Conservation (phyloP, 2,113 vertebrate genomes). For the Crotalus viridis region DNA sequence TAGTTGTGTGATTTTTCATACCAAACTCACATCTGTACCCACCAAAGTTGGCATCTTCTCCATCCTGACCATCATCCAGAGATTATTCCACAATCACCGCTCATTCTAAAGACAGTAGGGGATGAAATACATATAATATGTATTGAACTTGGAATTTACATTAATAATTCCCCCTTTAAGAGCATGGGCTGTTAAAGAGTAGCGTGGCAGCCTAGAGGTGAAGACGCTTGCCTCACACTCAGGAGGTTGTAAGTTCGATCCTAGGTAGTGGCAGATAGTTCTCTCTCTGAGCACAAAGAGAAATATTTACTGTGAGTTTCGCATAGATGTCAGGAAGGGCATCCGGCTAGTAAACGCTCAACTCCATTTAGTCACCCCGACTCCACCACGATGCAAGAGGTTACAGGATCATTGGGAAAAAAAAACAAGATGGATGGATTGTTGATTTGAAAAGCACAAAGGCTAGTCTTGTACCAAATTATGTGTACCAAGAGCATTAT, state of each 20-base stretch:
- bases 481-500: background rate
- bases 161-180: background rate
- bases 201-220: too few relatives aligned
- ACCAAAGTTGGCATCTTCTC: background rate
- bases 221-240: too few relatives aligned
- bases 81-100: background rate
- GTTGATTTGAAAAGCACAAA: background rate
- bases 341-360: too few relatives aligned
- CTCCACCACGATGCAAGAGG: too few relatives aligned
- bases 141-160: background rate
- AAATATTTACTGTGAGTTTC: too few relatives aligned
- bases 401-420: background rate
- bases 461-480: background rate
- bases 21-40: background rate
- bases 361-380: too few relatives aligned
- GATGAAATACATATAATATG: background rate
- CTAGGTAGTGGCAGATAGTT: too few relatives aligned
- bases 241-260: too few relatives aligned
- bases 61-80: background rate
- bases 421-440: background rate
- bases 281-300: too few relatives aligned
- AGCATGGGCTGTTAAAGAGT: background rate
- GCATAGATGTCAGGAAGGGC: too few relatives aligned
- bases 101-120: background rate
- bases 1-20: background rate